phyloP scores from a whole-genome alignment of 2,113 vertebrate genomes.

The human region DNA sequence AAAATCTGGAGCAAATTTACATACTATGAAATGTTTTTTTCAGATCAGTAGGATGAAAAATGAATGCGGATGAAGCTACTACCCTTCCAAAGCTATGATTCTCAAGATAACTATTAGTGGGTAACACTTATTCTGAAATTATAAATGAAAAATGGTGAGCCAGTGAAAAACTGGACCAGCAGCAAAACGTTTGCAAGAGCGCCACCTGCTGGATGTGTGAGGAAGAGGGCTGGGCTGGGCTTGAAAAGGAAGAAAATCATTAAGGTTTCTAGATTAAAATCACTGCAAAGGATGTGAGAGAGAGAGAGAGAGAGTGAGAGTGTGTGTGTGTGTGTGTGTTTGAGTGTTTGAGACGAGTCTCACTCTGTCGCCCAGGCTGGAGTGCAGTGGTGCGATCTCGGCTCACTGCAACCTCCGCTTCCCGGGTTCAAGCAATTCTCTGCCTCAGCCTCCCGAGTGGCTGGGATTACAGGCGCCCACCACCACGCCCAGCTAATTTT shows the following conservation, averaged over 20 bases:
- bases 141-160: not conserved
- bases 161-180: not conserved
- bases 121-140: slow-evolving; percentile 23
- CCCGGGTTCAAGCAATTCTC: too few relatives aligned
- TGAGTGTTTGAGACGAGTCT: too few relatives aligned
- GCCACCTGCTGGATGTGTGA: slow-evolving; percentile 80
- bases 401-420: too few relatives aligned
- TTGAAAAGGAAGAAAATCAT: not conserved
- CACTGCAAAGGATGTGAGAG: not conserved
- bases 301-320: too few relatives aligned
- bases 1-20: slow-evolving; percentile 2
- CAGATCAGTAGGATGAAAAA: slow-evolving; percentile 25
- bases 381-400: too few relatives aligned
- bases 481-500: too few relatives aligned
- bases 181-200: slow-evolving; percentile 62
- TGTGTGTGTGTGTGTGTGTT: too few relatives aligned
- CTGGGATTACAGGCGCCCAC: too few relatives aligned
- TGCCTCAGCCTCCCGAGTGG: too few relatives aligned
- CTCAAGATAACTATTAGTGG: not conserved
- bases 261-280: slow-evolving; percentile 21
- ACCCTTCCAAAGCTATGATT: not conserved
- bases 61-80: not conserved
- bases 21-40: slow-evolving; percentile 30
- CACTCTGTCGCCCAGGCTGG: too few relatives aligned
- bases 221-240: not conserved